phyloP scores from a whole-genome alignment of 2,113 vertebrate species.

The Alaudala cheleensis region DNA sequence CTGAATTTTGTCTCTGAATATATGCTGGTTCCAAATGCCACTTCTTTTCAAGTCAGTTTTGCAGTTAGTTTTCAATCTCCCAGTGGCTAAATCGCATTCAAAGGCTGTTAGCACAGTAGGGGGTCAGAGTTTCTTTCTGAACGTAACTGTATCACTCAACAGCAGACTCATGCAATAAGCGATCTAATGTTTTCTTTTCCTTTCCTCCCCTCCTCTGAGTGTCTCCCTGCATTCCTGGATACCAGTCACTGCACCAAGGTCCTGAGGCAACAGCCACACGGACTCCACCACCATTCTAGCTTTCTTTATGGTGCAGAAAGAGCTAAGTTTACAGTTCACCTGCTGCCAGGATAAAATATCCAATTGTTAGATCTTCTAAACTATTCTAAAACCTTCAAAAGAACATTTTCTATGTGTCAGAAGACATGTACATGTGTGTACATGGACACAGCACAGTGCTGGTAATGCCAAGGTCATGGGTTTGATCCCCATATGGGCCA shows the following conservation, averaged over 20 bases:
- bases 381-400: background rate
- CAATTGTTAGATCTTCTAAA: background rate
- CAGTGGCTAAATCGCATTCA: conserved; percentile 67
- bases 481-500: rapidly evolving
- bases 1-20: conserved; percentile 53
- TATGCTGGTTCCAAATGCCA: conserved; percentile 57
- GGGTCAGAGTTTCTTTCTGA: conserved; percentile 52
- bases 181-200: conserved; percentile 65
- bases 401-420: background rate
- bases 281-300: conserved; percentile 7
- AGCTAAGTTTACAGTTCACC: conserved; percentile 8
- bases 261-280: conserved; percentile 36
- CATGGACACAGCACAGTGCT: background rate
- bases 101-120: conserved; percentile 67
- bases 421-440: background rate
- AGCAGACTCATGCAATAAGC: conserved; percentile 64
- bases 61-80: conserved; percentile 62
- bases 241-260: conserved; percentile 53
- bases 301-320: background rate
- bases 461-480: rapidly evolving
- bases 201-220: background rate
- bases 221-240: conserved; percentile 59
- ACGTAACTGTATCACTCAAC: conserved; percentile 71
- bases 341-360: background rate
- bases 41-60: conserved; percentile 65